Percentiles rank a stretch among this genome's conserved stretches.
Evolutionary conservation across 2,888 invertebrate genomes (phyloP).

Genomic region (Acanthoscelides obtectus): DNA sequence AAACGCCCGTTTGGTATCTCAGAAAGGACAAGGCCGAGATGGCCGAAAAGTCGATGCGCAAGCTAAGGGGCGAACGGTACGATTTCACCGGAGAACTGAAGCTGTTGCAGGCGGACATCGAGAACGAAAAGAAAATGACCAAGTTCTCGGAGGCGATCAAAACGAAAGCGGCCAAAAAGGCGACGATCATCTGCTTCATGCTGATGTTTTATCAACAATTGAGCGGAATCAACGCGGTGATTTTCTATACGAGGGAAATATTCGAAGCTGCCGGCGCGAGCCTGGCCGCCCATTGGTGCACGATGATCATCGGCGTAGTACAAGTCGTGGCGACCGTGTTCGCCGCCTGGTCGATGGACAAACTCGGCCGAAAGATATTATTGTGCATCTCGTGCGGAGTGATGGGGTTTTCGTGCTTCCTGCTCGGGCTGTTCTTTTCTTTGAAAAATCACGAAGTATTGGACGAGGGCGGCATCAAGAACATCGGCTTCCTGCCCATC

Average conservation of each 20-base stretch:
- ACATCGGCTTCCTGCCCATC: slow-evolving; percentile 70
- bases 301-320: slow-evolving; percentile 61
- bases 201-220: slow-evolving; percentile 87
- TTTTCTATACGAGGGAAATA: slow-evolving; percentile 72
- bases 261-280: slow-evolving; percentile 60
- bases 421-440: slow-evolving; percentile 67
- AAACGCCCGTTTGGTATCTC: slow-evolving; percentile 72
- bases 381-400: slow-evolving; percentile 67
- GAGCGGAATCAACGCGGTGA: slow-evolving; percentile 77
- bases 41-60: slow-evolving; percentile 64
- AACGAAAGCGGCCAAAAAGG: slow-evolving; percentile 60
- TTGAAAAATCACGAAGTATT: slow-evolving; percentile 39
- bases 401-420: slow-evolving; percentile 65
- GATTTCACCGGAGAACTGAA: slow-evolving; percentile 58
- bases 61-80: slow-evolving; percentile 68
- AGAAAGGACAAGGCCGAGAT: slow-evolving; percentile 59
- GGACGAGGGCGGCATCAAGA: slow-evolving; percentile 46
- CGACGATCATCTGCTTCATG: slow-evolving; percentile 65
- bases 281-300: slow-evolving; percentile 49
- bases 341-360: slow-evolving; percentile 73
- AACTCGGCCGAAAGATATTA: slow-evolving; percentile 70
- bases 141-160: slow-evolving; percentile 56
- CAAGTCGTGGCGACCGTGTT: slow-evolving; percentile 73
- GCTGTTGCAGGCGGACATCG: slow-evolving; percentile 46
- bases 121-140: slow-evolving; percentile 51